Base-by-base conservation (phyloP, 2,797 vertebrate genomes). In the Mionectes olivaceus region DNA sequence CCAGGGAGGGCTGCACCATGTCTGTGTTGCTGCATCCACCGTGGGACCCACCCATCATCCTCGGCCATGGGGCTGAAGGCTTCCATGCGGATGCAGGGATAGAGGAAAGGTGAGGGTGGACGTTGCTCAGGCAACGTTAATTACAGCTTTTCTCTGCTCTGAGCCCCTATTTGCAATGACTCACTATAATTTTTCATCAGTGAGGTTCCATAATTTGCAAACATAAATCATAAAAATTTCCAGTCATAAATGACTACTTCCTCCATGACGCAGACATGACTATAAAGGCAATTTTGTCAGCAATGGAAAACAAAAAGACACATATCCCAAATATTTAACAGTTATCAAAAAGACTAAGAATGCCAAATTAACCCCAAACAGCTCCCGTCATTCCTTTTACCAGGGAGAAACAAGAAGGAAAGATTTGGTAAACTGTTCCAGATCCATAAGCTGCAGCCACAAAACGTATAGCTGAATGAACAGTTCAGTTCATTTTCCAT, bases 21-120 rank as follows among this genome's bases (percentile, higher is more conserved):
- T 37, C 6, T 32, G 3, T 30, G 49, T 6, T 8, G 37, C 50
- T 57, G 46, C 27, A 33, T 35, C 19, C 35, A 6, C 0, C 19
- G 18, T 10, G 67, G 23, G 24, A 12, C 69, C 12, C 50, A 49
- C 9, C 4, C 65, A 30, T 24, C 65, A 37, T 18, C 64, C 47
- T 41, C 56, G 21, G 24, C 21, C 33, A 2, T 19, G 82, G 73
- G 60, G 55, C 28, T 57, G 60, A 83, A 79, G 37, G 46, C 37
- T n/a, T 14, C 23, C 64, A 11, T 2, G 11, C 0, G 7, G 32
- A 17, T 18, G n/a, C 6, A 35, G 69, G 18, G 16, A 22, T 0
- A 19, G 52, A 65, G 28, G 39, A 18, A 75, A 87, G 57, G 61
- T 43, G 77, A 90, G 35, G 22, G 28, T 23, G 52, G 52, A 76